Conservation (phyloP, 2,888 invertebrate genomes). For the Andrena trimmerana region DNA sequence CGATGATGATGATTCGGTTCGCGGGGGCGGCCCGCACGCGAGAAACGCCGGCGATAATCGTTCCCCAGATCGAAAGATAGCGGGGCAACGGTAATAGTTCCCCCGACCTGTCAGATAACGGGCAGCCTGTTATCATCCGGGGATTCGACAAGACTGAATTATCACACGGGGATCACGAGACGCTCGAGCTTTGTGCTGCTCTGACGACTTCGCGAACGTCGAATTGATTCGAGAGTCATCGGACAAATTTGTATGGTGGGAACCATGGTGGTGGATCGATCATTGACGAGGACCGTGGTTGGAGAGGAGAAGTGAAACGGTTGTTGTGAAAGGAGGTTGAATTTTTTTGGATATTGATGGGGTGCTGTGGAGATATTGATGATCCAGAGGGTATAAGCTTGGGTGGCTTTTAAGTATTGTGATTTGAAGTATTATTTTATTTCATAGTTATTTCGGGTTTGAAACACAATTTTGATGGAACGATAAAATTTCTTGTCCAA, state of each 20-base stretch:
- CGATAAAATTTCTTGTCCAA: neutral
- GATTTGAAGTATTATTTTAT: too few relatives aligned
- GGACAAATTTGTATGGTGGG: neutral
- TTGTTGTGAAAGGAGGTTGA: too few relatives aligned
- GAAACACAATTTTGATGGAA: neutral
- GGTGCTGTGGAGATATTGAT: too few relatives aligned
- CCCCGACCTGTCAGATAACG: slow-evolving; percentile 12
- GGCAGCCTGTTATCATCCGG: slow-evolving; percentile 20
- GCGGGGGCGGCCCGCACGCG: slow-evolving; percentile 38
- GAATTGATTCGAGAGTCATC: neutral
- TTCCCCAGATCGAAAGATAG: slow-evolving; percentile 19
- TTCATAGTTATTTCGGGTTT: too few relatives aligned
- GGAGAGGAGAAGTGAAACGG: neutral
- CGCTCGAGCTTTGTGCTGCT: neutral
- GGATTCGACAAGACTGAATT: neutral
- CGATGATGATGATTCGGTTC: slow-evolving; percentile 36
- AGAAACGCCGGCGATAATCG: slow-evolving; percentile 35
- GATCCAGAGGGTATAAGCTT: too few relatives aligned
- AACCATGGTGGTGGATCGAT: neutral
- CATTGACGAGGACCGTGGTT: neutral
- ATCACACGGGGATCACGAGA: slow-evolving; percentile 8
- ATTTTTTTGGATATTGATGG: too few relatives aligned
- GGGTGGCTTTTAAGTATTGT: too few relatives aligned
- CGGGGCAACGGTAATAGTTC: slow-evolving; percentile 6
- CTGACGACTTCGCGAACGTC: neutral